These are phyloP conservation scores for Atta texana DNA, from an alignment of 1,140 invertebrate species.

Conservation along the genomic window DNA sequence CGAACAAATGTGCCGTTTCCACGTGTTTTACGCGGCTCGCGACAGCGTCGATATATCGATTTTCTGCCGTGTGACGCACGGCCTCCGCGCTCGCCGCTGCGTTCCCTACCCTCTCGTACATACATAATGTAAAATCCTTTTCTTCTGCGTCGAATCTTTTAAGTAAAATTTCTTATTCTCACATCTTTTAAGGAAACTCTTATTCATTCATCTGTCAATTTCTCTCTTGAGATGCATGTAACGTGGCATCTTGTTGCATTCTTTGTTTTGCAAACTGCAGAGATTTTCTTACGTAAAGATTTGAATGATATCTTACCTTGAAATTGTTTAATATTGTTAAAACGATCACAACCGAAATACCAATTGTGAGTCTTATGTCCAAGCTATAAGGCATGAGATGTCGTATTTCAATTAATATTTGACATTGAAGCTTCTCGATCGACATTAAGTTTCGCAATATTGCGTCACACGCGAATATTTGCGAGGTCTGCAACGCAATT, in stretches of 20 bases:
- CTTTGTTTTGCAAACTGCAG: not conserved
- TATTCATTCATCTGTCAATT: not conserved
- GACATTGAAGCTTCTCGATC: not conserved
- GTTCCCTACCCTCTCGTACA: constrained; percentile 18
- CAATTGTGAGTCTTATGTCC: not conserved
- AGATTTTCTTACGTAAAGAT: not conserved
- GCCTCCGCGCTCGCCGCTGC: not conserved
- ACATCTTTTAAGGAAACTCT: not conserved
- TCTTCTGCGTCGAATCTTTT: constrained; percentile 40
- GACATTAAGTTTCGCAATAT: constrained; percentile 13
- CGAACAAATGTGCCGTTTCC: constrained; percentile 13
- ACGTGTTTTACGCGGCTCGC: constrained; percentile 32
- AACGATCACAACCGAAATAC: not conserved
- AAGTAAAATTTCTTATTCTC: not conserved
- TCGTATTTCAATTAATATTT: not conserved
- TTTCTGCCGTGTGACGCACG: constrained; percentile 40
- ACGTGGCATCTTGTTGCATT: not conserved
- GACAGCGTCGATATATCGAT: constrained; percentile 59
- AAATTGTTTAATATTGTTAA: not conserved
- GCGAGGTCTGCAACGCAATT: not conserved
- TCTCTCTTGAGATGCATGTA: not conserved
- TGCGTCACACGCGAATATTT: constrained; percentile 20
- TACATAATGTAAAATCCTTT: constrained; percentile 55
- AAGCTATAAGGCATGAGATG: not conserved
- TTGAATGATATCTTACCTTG: not conserved